phyloP scores from a whole-genome alignment of 2,888 invertebrate genomes.

The Acleris laterana region DNA sequence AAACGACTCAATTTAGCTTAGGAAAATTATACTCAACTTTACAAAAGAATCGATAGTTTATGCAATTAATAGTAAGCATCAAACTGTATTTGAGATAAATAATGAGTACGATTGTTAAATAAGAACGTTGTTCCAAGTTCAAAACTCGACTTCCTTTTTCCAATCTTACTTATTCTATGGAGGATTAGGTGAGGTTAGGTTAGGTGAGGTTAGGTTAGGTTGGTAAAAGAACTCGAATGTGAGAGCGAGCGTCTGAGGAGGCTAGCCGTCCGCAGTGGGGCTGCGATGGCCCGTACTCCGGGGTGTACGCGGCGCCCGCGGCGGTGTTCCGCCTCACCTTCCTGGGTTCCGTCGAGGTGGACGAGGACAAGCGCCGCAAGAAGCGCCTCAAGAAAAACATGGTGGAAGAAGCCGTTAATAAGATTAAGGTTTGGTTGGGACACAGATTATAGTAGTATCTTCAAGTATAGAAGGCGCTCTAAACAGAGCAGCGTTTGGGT shows the following conservation, averaged over 20 bases:
- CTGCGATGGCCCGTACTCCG: constrained; percentile 77
- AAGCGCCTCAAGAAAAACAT: constrained; percentile 93
- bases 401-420: constrained; percentile 94
- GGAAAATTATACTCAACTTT: too few relatives aligned
- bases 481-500: background rate
- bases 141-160: too few relatives aligned
- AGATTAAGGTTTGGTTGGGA: constrained; percentile 87
- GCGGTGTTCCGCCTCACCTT: constrained; percentile 92
- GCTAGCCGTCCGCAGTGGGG: constrained; percentile 78
- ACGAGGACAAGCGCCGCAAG: constrained; percentile 91
- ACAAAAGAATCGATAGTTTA: too few relatives aligned
- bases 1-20: too few relatives aligned
- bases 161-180: too few relatives aligned
- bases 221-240: constrained; percentile 6
- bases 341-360: constrained; percentile 93
- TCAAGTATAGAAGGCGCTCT: background rate
- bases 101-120: too few relatives aligned
- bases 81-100: too few relatives aligned
- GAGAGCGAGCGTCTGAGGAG: constrained; percentile 59
- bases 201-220: background rate
- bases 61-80: too few relatives aligned
- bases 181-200: background rate
- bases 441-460: background rate
- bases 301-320: constrained; percentile 85
- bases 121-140: too few relatives aligned